phyloP scores from a whole-genome alignment of 2,113 vertebrate genomes.

The Apeltes quadracus region DNA sequence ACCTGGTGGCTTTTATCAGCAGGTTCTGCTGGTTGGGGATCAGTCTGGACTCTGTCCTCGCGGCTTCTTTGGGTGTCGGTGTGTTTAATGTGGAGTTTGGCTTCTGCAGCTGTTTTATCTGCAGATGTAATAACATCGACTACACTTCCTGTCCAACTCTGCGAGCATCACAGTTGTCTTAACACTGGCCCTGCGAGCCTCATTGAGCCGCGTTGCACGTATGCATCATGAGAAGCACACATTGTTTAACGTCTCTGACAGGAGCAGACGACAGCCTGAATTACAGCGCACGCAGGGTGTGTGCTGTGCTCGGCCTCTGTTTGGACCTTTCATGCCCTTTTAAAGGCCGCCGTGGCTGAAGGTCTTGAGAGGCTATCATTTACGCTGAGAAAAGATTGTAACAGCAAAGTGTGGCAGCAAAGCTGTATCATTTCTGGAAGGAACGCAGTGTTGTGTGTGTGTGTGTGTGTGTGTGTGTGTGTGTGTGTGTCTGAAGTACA shows the following conservation, averaged over 20 bases:
- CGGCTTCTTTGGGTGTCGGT: neutral
- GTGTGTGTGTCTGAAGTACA: slow-evolving; percentile 45
- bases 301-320: slow-evolving; percentile 18
- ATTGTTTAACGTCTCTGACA: slow-evolving; percentile 21
- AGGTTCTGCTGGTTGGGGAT: neutral
- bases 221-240: slow-evolving; percentile 26
- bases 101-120: slow-evolving; percentile 10
- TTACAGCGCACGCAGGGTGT: slow-evolving; percentile 36
- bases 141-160: slow-evolving; percentile 4
- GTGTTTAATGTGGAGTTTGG: slow-evolving; percentile 17
- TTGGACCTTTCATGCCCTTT: slow-evolving; percentile 41
- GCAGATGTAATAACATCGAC: neutral
- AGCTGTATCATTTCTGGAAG: slow-evolving; percentile 51
- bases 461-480: too few relatives aligned
- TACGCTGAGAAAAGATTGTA: slow-evolving; percentile 66
- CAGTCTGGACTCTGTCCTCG: slow-evolving; percentile 24
- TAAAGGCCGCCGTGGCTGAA: slow-evolving; percentile 42
- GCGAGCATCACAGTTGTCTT: slow-evolving; percentile 3
- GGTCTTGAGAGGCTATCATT: slow-evolving; percentile 63
- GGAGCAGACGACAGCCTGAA: slow-evolving; percentile 32
- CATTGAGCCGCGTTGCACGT: slow-evolving; percentile 1
- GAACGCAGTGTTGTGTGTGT: slow-evolving; percentile 44
- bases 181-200: slow-evolving; percentile 2
- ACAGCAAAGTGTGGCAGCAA: slow-evolving; percentile 59
- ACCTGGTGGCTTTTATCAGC: too few relatives aligned